Evolutionary conservation across 2,797 vertebrate species (phyloP).

Genomic region (Champsocephalus gunnari): DNA sequence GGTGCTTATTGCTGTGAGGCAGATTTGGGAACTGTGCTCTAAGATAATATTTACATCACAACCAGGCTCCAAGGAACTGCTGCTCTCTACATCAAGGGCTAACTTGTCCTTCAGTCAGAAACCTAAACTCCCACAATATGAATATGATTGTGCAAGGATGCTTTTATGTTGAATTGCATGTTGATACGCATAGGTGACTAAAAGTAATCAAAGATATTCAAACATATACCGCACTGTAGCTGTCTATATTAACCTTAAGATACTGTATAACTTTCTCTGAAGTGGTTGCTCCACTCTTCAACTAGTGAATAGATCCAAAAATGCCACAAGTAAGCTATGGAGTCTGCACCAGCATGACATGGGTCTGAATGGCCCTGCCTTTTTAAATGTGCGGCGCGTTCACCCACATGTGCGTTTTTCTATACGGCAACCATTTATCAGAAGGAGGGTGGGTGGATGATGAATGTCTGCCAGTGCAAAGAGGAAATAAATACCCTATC

Average conservation of each 20-base stretch:
- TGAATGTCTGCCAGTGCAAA: slow-evolving; percentile 65
- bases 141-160: background rate
- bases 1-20: slow-evolving; percentile 77
- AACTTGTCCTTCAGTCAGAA: slow-evolving; percentile 20
- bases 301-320: slow-evolving; percentile 30
- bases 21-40: slow-evolving; percentile 70
- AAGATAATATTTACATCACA: slow-evolving; percentile 85
- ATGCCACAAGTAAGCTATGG: slow-evolving; percentile 42
- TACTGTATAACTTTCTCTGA: slow-evolving; percentile 14
- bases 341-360: slow-evolving; percentile 45
- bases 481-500: slow-evolving; percentile 54
- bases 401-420: slow-evolving; percentile 53
- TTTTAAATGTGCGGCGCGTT: slow-evolving; percentile 12
- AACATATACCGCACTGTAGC: slow-evolving; percentile 5
- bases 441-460: slow-evolving; percentile 39
- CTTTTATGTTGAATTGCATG: slow-evolving; percentile 10
- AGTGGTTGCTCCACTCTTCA: slow-evolving; percentile 1
- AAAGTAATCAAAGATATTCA: background rate
- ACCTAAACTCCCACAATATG: slow-evolving; percentile 1
- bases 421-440: slow-evolving; percentile 66
- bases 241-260: slow-evolving; percentile 22
- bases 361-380: slow-evolving; percentile 38
- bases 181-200: background rate
- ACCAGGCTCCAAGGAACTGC: slow-evolving; percentile 50
- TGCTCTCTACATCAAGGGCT: background rate